These are phyloP conservation scores for Pangasius sanitwongsei DNA, from an alignment of 2,797 vertebrate species.

Conservation along the genomic window DNA sequence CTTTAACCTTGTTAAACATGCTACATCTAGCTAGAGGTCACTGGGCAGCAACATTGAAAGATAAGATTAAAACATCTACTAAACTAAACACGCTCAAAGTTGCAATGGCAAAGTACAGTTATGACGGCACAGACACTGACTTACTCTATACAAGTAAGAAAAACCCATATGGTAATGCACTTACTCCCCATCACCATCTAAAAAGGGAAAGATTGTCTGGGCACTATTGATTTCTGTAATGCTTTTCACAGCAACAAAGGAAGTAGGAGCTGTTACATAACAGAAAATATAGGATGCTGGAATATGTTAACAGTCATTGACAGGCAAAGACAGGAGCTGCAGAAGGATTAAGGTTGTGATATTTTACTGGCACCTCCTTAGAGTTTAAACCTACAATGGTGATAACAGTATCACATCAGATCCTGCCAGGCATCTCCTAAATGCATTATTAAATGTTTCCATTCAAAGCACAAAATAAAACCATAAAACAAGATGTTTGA, in stretches of 20 bases:
- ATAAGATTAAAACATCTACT: not conserved
- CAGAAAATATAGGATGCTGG: not conserved
- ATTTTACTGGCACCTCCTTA: not conserved
- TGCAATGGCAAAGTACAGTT: not conserved
- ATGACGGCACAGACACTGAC: constrained; percentile 8
- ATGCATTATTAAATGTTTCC: not conserved
- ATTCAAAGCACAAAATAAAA: not conserved
- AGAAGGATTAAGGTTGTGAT: not conserved
- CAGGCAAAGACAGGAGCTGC: not conserved
- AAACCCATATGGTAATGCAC: constrained; percentile 30
- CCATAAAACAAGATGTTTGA: not conserved
- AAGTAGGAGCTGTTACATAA: constrained; percentile 36
- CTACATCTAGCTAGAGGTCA: not conserved
- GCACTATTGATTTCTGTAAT: constrained; percentile 42
- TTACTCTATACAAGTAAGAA: not conserved
- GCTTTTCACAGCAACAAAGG: constrained; percentile 33
- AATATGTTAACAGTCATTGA: not conserved
- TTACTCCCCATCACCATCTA: constrained; percentile 35
- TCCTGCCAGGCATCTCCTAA: not conserved
- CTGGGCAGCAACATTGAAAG: not conserved
- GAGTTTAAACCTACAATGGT: not conserved
- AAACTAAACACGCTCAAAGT: not conserved
- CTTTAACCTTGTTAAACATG: not conserved
- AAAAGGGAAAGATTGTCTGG: constrained; percentile 32
- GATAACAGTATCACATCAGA: not conserved